Evolutionary conservation across 2,888 invertebrate genomes (phyloP).

Genomic region (Sphecodes monilicornis): DNA sequence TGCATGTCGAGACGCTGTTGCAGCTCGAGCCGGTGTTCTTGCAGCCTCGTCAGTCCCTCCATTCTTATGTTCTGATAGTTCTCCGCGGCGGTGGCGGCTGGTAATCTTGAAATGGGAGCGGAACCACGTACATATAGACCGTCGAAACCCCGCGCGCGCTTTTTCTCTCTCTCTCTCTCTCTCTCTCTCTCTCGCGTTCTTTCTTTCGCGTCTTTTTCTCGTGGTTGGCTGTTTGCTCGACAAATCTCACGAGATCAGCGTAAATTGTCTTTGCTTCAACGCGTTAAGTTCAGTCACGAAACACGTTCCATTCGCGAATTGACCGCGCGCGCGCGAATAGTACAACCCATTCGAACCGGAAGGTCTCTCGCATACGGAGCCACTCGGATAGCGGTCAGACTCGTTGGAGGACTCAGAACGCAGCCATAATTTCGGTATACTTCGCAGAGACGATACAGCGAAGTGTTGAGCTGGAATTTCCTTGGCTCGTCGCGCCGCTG

Average conservation of each 20-base stretch:
- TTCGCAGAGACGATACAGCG: not conserved
- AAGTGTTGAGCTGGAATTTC: not conserved
- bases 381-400: not conserved
- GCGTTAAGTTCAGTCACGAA: slow-evolving; percentile 34
- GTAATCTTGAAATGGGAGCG: slow-evolving; percentile 81
- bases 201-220: slow-evolving; percentile 9
- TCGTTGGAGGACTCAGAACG: not conserved
- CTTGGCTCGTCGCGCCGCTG: too few species aligned
- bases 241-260: slow-evolving; percentile 75
- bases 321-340: not conserved
- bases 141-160: slow-evolving; percentile 32
- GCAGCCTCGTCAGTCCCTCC: slow-evolving; percentile 83
- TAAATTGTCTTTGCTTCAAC: slow-evolving; percentile 81
- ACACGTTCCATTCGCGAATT: slow-evolving; percentile 7
- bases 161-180: too few species aligned
- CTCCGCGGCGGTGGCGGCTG: slow-evolving; percentile 76
- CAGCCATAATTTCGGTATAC: not conserved
- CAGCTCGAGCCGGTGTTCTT: slow-evolving; percentile 83
- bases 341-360: not conserved
- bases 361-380: not conserved
- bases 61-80: slow-evolving; percentile 84
- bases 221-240: slow-evolving; percentile 29
- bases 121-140: slow-evolving; percentile 61
- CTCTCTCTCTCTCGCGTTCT: not conserved
- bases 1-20: slow-evolving; percentile 83